These are phyloP conservation scores for Drosophila jambulina DNA, from an alignment of 1,140 invertebrate genomes.

Conservation along the genomic window DNA sequence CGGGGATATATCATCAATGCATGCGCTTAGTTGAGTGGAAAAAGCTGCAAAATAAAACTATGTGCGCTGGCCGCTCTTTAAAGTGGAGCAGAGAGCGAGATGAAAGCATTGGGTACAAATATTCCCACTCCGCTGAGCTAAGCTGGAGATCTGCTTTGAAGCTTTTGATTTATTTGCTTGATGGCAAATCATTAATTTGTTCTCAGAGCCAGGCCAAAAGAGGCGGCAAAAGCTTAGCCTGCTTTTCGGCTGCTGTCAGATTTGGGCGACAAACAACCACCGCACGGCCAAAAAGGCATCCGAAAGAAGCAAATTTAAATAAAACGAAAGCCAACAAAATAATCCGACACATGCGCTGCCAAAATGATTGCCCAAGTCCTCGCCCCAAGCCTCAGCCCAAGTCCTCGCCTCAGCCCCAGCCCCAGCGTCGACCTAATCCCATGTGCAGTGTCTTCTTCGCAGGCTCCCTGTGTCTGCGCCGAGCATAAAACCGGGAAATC, in stretches of 20 bases:
- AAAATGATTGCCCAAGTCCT: constrained; percentile 69
- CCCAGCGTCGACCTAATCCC: constrained; percentile 51
- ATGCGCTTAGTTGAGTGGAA: constrained; percentile 81
- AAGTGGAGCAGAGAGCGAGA: constrained; percentile 17
- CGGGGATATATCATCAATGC: constrained; percentile 72
- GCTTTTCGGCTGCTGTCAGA: constrained; percentile 74
- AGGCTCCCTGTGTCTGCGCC: constrained; percentile 20
- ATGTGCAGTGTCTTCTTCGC: constrained; percentile 47
- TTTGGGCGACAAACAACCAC: constrained; percentile 63
- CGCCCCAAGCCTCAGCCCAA: constrained; percentile 1
- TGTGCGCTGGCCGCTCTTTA: constrained; percentile 27
- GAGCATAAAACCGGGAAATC: constrained; percentile 60
- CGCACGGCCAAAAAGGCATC: constrained; percentile 31
- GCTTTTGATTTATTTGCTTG: constrained; percentile 77
- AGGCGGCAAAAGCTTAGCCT: constrained; percentile 57
- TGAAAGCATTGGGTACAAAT: background rate
- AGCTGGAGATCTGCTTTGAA: constrained; percentile 55
- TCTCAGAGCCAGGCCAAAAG: constrained; percentile 26
- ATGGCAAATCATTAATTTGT: constrained; percentile 79
- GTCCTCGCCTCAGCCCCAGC: constrained; percentile 8
- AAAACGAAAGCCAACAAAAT: constrained; percentile 72
- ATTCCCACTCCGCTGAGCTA: constrained; percentile 18
- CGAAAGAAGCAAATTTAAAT: constrained; percentile 66
- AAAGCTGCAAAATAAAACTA: constrained; percentile 56
- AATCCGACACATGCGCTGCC: constrained; percentile 81